These are phyloP conservation scores for Nemoura dubitans DNA, from an alignment of 2,888 invertebrate genomes.

Conservation along the genomic window DNA sequence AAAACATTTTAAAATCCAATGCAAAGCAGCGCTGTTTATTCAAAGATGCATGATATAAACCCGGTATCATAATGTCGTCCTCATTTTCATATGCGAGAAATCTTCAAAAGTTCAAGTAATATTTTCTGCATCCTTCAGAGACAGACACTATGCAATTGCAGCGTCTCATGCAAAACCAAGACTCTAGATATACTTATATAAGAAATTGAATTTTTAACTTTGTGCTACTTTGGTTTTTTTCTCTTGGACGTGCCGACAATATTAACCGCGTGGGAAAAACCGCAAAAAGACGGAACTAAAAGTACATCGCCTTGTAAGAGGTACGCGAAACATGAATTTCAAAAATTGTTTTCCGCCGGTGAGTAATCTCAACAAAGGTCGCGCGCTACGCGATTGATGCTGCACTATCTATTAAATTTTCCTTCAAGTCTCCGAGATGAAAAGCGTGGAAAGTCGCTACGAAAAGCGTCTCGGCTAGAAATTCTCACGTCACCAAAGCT, in stretches of 20 bases:
- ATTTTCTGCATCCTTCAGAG: not conserved
- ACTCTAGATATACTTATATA: not conserved
- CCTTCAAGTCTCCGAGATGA: not conserved
- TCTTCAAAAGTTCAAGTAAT: not conserved
- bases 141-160: not conserved
- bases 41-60: too few species aligned
- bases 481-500: not conserved
- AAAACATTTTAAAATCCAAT: too few species aligned
- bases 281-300: not conserved
- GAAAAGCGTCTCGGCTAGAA: not conserved
- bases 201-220: not conserved
- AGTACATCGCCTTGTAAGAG: not conserved
- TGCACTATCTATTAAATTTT: not conserved
- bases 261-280: not conserved
- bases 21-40: too few species aligned
- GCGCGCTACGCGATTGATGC: not conserved
- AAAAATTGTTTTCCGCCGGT: not conserved
- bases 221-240: conserved; percentile 4
- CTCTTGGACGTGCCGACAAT: not conserved
- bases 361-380: not conserved
- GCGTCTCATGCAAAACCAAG: not conserved
- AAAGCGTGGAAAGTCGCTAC: not conserved
- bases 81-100: too few species aligned
- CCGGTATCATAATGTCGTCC: too few species aligned
- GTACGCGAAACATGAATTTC: not conserved